Evolutionary conservation across 1,140 invertebrate species (phyloP), one percentile per base, ranked within the genome.

Genomic region (Plodia interpunctella): DNA sequence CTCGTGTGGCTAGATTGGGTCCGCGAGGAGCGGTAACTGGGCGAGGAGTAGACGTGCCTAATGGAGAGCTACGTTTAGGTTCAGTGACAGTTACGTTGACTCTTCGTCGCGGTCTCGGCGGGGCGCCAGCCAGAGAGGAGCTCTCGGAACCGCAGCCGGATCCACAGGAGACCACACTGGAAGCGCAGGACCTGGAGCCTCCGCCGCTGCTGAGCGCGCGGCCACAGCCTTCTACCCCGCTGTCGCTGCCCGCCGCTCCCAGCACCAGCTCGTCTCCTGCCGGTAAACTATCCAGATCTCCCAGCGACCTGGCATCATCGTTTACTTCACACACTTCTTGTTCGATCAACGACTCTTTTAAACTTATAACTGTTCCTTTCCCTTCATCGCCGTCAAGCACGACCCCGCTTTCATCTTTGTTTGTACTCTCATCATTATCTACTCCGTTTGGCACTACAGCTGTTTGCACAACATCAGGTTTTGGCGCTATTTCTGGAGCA

Each of bases 71-170:
- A 51, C 74, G 63, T 50, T 84, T 84, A 11, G 77, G 77, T 61
- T 90, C 89, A 17, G 78, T 62, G 32, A 87, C 86, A 35, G 83
- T 84, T 51, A 85, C 77, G 55, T 86, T 90, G 44, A 87, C 80
- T 20, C 80, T 73, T 25, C 83, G 82, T 28, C 83, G 78, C 0
- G 84, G 85, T n/a, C 83, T 70, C 10, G 80, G 80, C 11, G 82
- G 81, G 3, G 86, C 80, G 5, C 82, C 80, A 0, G 87, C 78
- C 25, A 95, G 79, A 0, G 94, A 94, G 0, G 94, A 95, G 76
- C 94, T 95, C 73, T 95, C 94, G 65, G 94, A 95, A 17, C 94
- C 94, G 61, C 93, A 94, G 6, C 94, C 94, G 1, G 94, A 95
- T 65, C 92, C 95, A 75, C 92, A 95, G 65, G 92, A 95, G 19